Evolutionary conservation across 2,888 invertebrate genomes (phyloP), one percentile per base, ranked within the genome.

Genomic region (Galerucella nymphaeae): DNA sequence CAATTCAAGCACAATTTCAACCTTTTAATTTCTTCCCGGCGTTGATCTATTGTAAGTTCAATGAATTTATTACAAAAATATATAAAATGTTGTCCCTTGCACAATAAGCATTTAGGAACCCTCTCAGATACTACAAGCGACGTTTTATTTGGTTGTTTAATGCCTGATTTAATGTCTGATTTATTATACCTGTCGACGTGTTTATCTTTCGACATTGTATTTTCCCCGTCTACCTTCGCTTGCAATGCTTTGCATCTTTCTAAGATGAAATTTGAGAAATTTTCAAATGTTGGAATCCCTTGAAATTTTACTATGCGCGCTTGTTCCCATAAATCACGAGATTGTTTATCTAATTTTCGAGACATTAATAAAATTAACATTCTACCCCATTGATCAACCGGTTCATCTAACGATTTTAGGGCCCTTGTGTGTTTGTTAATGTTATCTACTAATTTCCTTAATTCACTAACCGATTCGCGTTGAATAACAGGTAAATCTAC

Each of bases 81-180:
- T 38, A 63, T 63, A 63, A 42, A 11, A 45, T 63, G 45, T 14
- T 61, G 45, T 18, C 63, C 42, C 45, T 63, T 30, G n/a, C 61
- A 61, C 16, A 38, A 61, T 11, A 16, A 10, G 41, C 61, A 61
- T 30, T 30, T 30, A 0, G 30, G 30, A 30, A 30, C 30, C 30
- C 30, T 30, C 30, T 30, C 30, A 5, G 30, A 2, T 30, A 30
- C 30, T 5, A 30, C 30, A 30, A 30, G 30, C 30, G 30, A 2
- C 30, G 30, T 30, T 30, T 30, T 30, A 30, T 30, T 30, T 30
- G 2, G 30, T 2, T 30, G 30, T 30, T 30, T 30, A 20, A 16
- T n/a, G 13, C 55, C 9, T 55, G 14, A n/a, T n/a, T n/a, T n/a
- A n/a, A n/a, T 23, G 58, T 13, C 58, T 13, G 30, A 58, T 16